Evolutionary conservation across 2,888 invertebrate species (phyloP), one percentile per base, ranked within the genome.

Genomic region (Zaprionus lineosus): DNA sequence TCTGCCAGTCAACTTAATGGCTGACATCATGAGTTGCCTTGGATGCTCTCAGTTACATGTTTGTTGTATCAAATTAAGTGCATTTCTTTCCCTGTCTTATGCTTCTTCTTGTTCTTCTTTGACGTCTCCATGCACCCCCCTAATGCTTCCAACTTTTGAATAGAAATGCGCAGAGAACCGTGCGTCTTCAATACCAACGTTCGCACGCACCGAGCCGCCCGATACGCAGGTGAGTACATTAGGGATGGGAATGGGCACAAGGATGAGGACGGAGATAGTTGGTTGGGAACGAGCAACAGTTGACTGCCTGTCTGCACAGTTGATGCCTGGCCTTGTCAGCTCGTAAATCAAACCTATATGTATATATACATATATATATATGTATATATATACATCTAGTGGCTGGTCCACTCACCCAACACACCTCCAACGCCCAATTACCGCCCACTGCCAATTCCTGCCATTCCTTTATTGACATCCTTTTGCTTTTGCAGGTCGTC

Each of bases 121-220:
- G 8, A 36, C 14, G 9, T 39, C 31, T 28, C 19, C 36, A 11
- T 39, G n/a, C 21, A 8, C 16, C 29, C 4, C 16, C 15, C 29
- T 28, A 26, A 15, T 43, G 28, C 21, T 18, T 24, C 2, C 31
- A 39, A 52, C 21, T 39, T 34, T 43, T 28, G 26, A 93, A 58
- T 92, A 98, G 97, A 97, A 96, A 95, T 98, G 98, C 91, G 95
- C 97, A 14, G 97, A 98, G 90, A 94, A 96, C 88, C 94, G 94
- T 90, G 96, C 97, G 11, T 97, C 97, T 28, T 92, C 92, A 66
- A 94, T 96, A 88, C 94, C 96, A 62, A 98, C 97, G 60, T 98
- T 98, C 90, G 97, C 97, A 29, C 92, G 98, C 87, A 95, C 98
- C 24, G 97, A 97, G 90, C 98, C 98, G 16, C 97, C 97, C 29